Evolutionary conservation across 1,140 invertebrate species (phyloP).

Genomic region (Drosophila aff.): DNA sequence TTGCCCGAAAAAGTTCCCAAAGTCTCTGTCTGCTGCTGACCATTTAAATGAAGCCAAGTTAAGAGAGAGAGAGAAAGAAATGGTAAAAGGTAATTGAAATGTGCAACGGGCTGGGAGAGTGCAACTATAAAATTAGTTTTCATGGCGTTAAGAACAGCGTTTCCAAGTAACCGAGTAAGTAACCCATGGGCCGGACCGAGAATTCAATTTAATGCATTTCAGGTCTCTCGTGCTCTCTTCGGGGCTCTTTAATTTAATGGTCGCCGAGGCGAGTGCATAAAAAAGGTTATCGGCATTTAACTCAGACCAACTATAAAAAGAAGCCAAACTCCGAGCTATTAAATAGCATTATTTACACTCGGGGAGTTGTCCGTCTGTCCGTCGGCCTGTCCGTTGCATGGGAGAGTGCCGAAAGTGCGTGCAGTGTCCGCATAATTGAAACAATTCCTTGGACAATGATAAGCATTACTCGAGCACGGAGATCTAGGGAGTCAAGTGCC

Average conservation of each 20-base stretch:
- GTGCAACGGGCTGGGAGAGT: slow-evolving; percentile 48
- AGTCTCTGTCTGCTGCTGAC: slow-evolving; percentile 32
- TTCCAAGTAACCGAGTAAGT: slow-evolving; percentile 45
- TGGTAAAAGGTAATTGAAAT: slow-evolving; percentile 69
- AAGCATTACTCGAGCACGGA: slow-evolving; percentile 41
- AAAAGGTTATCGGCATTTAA: slow-evolving; percentile 82
- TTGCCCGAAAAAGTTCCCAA: slow-evolving; percentile 25
- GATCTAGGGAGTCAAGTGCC: slow-evolving; percentile 62
- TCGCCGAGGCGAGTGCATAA: slow-evolving; percentile 66
- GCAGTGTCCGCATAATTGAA: slow-evolving; percentile 76
- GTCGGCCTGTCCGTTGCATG: slow-evolving; percentile 18
- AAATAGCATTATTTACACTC: slow-evolving; percentile 73
- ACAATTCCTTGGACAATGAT: slow-evolving; percentile 73
- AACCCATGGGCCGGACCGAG: slow-evolving; percentile 20
- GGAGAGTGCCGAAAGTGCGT: slow-evolving; percentile 65
- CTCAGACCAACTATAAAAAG: slow-evolving; percentile 64
- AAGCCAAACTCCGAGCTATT: slow-evolving; percentile 56
- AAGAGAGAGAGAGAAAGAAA: slow-evolving; percentile 33
- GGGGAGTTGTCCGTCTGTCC: slow-evolving; percentile 14
- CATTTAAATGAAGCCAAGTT: slow-evolving; percentile 73
- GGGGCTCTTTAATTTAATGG: slow-evolving; percentile 64
- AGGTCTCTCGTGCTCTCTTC: slow-evolving; percentile 36
- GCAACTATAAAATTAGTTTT: slow-evolving; percentile 82
- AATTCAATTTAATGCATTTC: slow-evolving; percentile 82
- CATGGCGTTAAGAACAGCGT: slow-evolving; percentile 80